phyloP scores from a whole-genome alignment of 2,797 vertebrate genomes.

The Microchirus variegatus region DNA sequence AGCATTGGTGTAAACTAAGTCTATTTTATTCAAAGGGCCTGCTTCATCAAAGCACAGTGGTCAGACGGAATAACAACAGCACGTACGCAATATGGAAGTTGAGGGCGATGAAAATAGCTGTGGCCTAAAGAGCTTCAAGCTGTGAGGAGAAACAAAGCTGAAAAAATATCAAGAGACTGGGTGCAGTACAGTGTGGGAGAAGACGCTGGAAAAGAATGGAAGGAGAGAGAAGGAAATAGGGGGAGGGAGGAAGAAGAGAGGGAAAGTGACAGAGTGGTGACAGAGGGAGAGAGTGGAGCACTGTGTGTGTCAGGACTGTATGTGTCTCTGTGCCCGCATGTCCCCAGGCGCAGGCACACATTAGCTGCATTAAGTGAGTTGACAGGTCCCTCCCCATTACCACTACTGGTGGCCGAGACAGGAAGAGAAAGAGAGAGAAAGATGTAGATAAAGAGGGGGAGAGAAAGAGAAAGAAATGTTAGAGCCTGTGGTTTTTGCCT shows the following conservation, averaged over 20 bases:
- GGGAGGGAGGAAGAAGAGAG: slow-evolving; percentile 61
- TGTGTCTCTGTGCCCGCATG: slow-evolving; percentile 74
- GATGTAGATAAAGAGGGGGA: slow-evolving; percentile 42
- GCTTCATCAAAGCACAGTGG: neutral
- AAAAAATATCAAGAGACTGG: slow-evolving; percentile 44
- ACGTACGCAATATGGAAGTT: slow-evolving; percentile 22
- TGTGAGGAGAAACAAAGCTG: slow-evolving; percentile 27
- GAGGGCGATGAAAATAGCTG: slow-evolving; percentile 33
- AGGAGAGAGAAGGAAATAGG: slow-evolving; percentile 12
- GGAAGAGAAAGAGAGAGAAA: slow-evolving; percentile 16
- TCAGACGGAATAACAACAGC: slow-evolving; percentile 16
- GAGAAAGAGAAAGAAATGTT: slow-evolving; percentile 14
- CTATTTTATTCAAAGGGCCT: no score
- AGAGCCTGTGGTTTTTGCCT: slow-evolving; percentile 12
- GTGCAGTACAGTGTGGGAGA: slow-evolving; percentile 47
- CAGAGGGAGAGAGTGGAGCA: slow-evolving; percentile 75
- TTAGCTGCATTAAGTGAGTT: slow-evolving; percentile 82
- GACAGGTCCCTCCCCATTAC: slow-evolving; percentile 85
- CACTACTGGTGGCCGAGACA: slow-evolving; percentile 80
- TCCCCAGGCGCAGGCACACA: slow-evolving; percentile 82
- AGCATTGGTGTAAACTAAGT: neutral
- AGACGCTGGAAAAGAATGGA: slow-evolving; percentile 43
- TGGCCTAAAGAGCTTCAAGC: slow-evolving; percentile 31
- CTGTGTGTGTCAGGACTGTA: slow-evolving; percentile 75
- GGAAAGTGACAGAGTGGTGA: slow-evolving; percentile 83